Evolutionary conservation across 2,888 invertebrate species (phyloP).

Genomic region (Rutpela maculata): DNA sequence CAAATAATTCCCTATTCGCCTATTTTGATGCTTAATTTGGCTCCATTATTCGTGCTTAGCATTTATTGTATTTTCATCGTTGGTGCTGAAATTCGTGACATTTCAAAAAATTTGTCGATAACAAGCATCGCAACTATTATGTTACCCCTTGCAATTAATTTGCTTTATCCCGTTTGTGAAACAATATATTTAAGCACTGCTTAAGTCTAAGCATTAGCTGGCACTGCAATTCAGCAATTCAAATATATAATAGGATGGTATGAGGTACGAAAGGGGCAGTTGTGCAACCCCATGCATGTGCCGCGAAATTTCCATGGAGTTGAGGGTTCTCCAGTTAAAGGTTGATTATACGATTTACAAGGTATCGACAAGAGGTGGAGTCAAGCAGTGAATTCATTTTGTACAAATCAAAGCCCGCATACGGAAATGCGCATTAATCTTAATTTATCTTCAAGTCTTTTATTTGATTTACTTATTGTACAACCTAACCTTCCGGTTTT

Average conservation of each 20-base stretch:
- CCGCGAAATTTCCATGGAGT: constrained; percentile 5
- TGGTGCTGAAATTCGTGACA: too few species aligned
- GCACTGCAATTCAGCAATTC: constrained; percentile 4
- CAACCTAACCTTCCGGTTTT: background rate
- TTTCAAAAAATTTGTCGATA: too few species aligned
- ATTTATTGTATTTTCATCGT: too few species aligned
- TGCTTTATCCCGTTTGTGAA: background rate
- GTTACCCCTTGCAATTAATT: background rate
- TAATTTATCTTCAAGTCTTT: background rate
- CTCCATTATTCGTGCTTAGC: too few species aligned
- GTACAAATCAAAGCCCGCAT: constrained; percentile 16
- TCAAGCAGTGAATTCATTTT: constrained; percentile 15
- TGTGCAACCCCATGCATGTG: constrained; percentile 23
- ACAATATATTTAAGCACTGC: background rate
- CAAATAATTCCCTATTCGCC: too few species aligned
- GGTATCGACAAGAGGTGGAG: constrained; percentile 41
- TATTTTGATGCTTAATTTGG: too few species aligned
- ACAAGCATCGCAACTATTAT: too few species aligned
- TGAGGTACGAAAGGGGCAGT: constrained; percentile 10
- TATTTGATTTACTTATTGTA: background rate
- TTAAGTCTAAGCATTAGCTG: background rate
- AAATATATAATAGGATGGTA: background rate
- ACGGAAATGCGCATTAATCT: background rate
- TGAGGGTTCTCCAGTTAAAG: constrained; percentile 18
- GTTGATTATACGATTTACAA: constrained; percentile 28